Conservation (phyloP, 2,113 vertebrate genomes). For the Nicator chloris region DNA sequence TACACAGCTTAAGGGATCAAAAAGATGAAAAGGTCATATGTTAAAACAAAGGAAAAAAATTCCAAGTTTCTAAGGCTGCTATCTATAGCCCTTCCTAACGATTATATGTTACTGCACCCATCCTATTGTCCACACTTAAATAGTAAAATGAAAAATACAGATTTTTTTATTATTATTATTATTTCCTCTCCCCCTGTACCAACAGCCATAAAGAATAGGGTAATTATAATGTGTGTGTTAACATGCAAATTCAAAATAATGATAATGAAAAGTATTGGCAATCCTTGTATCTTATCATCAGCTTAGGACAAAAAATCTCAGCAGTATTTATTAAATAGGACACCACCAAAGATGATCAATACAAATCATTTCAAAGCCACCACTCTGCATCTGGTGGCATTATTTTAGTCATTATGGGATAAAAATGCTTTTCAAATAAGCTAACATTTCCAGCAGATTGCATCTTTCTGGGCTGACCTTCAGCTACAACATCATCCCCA, state of each 20-base stretch:
- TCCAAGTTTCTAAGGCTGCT: background rate
- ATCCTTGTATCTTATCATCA: background rate
- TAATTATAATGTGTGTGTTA: background rate
- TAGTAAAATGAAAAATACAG: background rate
- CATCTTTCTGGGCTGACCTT: background rate
- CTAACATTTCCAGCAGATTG: slow-evolving; percentile 15
- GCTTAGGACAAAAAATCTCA: slow-evolving; percentile 7
- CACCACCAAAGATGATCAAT: slow-evolving; percentile 32
- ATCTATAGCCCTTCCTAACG: background rate
- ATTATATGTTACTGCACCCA: background rate
- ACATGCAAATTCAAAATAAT: slow-evolving; percentile 1
- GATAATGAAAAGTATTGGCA: background rate
- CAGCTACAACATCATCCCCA: background rate
- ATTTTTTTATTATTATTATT: background rate
- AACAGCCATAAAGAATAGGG: background rate
- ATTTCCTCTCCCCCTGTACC: background rate
- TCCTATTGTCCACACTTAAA: background rate
- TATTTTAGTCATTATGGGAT: background rate
- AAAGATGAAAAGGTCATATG: background rate
- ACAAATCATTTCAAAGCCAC: slow-evolving; percentile 26
- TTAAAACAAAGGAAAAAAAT: slow-evolving; percentile 16
- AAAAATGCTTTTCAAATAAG: background rate
- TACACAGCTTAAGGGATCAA: slow-evolving; percentile 1
- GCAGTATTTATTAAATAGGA: background rate
- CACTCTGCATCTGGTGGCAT: background rate